phyloP scores from a whole-genome alignment of 2,888 invertebrate genomes.

The Deroplatys truncata region DNA sequence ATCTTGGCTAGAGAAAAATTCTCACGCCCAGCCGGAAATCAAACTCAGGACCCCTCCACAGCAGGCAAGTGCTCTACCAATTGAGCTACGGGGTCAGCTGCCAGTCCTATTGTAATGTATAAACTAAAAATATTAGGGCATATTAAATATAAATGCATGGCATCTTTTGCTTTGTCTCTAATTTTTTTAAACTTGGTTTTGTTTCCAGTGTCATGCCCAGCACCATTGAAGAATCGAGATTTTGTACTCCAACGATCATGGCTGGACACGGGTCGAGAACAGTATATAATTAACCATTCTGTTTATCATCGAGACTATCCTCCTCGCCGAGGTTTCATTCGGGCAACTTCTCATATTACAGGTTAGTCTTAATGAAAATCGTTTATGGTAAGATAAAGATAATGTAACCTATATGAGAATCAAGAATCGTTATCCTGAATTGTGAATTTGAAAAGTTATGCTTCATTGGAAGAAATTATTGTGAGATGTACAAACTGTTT shows the following conservation, averaged over 20 bases:
- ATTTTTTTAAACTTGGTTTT: neutral
- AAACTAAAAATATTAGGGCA: too few species aligned
- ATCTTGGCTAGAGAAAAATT: too few species aligned
- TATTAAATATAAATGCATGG: too few species aligned
- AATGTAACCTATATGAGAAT: neutral
- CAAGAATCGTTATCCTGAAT: too few species aligned
- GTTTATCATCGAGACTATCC: conserved; percentile 84
- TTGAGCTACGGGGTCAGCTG: too few species aligned
- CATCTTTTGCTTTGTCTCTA: neutral
- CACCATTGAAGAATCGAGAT: conserved; percentile 84
- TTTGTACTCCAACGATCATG: conserved; percentile 90
- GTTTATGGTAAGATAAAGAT: neutral
- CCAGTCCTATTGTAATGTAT: too few species aligned
- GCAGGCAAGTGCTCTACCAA: too few species aligned
- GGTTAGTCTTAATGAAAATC: conserved; percentile 41
- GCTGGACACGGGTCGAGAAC: conserved; percentile 82
- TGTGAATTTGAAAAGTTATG: too few species aligned
- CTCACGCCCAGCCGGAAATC: too few species aligned
- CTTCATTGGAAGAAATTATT: too few species aligned
- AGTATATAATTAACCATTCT: conserved; percentile 86
- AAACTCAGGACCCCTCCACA: too few species aligned
- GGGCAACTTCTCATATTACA: conserved; percentile 60
- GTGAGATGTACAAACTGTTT: too few species aligned
- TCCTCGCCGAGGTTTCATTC: conserved; percentile 74
- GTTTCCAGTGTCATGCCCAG: conserved; percentile 73